phyloP scores from a whole-genome alignment of 2,888 invertebrate species.

The Diaphora mendica region DNA sequence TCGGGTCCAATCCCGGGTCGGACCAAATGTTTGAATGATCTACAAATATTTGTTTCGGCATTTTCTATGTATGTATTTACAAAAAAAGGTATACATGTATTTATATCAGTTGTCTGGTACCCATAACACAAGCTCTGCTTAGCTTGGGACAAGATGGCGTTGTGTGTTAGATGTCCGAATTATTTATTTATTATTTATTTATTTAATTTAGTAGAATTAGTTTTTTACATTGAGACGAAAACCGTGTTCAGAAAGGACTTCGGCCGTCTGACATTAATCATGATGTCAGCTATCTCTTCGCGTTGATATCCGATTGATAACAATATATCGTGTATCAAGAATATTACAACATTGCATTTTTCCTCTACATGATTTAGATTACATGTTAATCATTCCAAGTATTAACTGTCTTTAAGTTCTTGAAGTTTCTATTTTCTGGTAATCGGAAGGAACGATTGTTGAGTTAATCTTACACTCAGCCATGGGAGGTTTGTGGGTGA shows the following conservation, averaged over 20 bases:
- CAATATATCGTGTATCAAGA: not conserved
- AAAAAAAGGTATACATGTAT: no score
- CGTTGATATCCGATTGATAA: conserved; percentile 1
- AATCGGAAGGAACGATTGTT: not conserved
- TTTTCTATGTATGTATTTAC: no score
- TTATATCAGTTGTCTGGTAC: no score
- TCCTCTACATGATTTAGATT: not conserved
- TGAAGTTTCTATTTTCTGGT: not conserved
- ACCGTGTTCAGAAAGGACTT: not conserved
- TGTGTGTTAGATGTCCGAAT: no score
- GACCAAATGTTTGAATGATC: no score
- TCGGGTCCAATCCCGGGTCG: no score
- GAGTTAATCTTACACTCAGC: not conserved
- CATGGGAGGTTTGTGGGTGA: no score
- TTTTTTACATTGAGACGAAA: not conserved
- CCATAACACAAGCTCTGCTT: no score
- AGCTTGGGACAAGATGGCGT: no score
- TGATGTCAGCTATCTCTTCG: not conserved
- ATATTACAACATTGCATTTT: not conserved
- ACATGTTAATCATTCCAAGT: not conserved
- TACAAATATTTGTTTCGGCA: no score
- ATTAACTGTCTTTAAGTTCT: not conserved
- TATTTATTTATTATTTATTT: no score
- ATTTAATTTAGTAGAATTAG: not conserved
- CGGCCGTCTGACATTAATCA: not conserved